These are phyloP conservation scores for Passer montanus DNA, from an alignment of 2,113 vertebrate genomes.

Conservation along the genomic window DNA sequence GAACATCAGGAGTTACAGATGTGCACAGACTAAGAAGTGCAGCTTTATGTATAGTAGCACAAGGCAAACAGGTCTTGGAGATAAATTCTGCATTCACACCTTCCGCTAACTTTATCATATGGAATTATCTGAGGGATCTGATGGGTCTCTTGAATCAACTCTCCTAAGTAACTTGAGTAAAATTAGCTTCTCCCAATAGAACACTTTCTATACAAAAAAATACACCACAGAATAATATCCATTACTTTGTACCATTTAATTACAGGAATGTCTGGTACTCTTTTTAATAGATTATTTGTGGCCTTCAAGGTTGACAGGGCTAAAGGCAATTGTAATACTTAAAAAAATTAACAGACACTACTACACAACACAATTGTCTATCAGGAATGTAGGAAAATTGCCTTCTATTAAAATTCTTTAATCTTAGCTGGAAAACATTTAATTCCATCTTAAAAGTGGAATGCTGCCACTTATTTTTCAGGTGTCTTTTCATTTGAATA, in stretches of 20 bases:
- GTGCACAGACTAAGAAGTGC: not conserved
- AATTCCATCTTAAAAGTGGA: not conserved
- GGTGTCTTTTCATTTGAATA: not conserved
- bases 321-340: not conserved
- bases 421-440: not conserved
- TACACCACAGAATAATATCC: not conserved
- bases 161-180: accelerated
- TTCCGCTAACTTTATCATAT: not conserved
- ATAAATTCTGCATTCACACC: not conserved
- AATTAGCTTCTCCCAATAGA: not conserved
- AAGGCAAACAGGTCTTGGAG: not conserved
- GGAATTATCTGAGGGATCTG: not conserved
- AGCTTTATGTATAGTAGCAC: not conserved
- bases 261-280: not conserved
- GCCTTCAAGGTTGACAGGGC: not conserved
- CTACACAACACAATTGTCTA: not conserved
- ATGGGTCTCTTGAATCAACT: not conserved
- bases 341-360: not conserved
- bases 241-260: not conserved
- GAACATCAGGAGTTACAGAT: not conserved
- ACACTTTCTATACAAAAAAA: not conserved
- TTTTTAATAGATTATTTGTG: not conserved
- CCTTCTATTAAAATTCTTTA: not conserved
- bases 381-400: not conserved
- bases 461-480: not conserved